Percentiles rank a stretch among this genome's conserved stretches.
Conservation (phyloP, 2,797 vertebrate species). For the Vireo griseus region DNA sequence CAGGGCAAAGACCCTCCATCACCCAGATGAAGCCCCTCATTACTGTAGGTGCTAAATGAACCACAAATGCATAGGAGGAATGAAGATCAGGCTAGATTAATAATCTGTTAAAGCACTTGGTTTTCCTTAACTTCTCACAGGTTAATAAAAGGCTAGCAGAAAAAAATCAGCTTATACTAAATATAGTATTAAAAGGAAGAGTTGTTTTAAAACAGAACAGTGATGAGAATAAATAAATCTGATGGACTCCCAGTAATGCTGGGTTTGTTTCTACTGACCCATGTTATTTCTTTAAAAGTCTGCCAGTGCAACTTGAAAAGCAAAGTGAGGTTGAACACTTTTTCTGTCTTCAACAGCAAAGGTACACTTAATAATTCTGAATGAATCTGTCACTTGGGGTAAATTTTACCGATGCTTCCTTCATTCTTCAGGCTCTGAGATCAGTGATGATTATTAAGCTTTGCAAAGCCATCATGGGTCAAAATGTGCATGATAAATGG, state of each 20-base stretch:
- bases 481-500: slow-evolving; percentile 80
- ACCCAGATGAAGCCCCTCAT: background rate
- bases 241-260: background rate
- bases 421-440: slow-evolving; percentile 72
- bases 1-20: too few relatives aligned
- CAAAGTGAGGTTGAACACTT: background rate
- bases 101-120: background rate
- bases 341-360: background rate
- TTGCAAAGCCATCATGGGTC: slow-evolving; percentile 75
- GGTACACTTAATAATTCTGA: slow-evolving; percentile 14
- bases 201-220: background rate
- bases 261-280: background rate
- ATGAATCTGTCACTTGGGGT: slow-evolving; percentile 64
- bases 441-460: slow-evolving; percentile 84
- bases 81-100: background rate
- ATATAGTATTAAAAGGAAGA: background rate
- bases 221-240: background rate
- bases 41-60: background rate
- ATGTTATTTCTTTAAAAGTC: background rate
- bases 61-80: too few relatives aligned
- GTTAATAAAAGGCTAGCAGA: background rate
- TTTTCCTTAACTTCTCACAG: background rate
- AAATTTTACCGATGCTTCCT: slow-evolving; percentile 66
- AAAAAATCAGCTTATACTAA: background rate
- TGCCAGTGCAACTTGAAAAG: background rate